Evolutionary conservation across 2,797 vertebrate species (phyloP), one percentile per base, ranked within the genome.

Genomic region (Sebastes iracundus): DNA sequence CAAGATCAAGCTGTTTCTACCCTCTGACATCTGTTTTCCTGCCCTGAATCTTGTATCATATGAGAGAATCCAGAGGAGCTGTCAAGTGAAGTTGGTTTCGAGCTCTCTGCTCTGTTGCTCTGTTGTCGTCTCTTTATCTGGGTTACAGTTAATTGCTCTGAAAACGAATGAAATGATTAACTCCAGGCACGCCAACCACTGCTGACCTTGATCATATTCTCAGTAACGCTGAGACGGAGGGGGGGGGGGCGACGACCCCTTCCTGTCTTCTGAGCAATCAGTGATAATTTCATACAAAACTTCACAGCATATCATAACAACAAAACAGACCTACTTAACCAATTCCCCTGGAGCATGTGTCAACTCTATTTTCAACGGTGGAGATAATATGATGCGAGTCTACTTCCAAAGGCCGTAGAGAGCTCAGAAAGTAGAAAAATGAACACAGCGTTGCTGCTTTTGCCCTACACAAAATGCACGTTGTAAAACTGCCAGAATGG

Each of bases 121-220:
- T 64, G 67, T 72, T 81, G 72, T 65, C 6, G 4, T 78, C 70
- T 61, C 73, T 83, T 87, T 90, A 90, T 92, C 89, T 90, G 81
- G 90, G 87, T 91, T 90, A 77, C 79, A 75, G 23, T 82, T 90
- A 87, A 92, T 86, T 88, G 80, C 72, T 78, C 55, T 69, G 70
- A 83, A 83, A 67, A 72, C 68, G 80, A 56, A 71, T 62, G 35
- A 72, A 83, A 79, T 72, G 49, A 59, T 77, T 75, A 82, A 83
- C 82, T 75, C 35, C 77, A 32, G 83, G 83, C 75, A 18, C 63
- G 72, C n/a, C 79, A 72, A 5, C 75, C 77, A 74, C 81, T 18
- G 80, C 79, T 87, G 88, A 92, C 89, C 90, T 87, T 82, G 76
- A 87, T 90, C 79, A n/a, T 77, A 62, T 69, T 87, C 58, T 75